Conservation (phyloP, 1,140 invertebrate species). For the Hesperophylax magnus region DNA sequence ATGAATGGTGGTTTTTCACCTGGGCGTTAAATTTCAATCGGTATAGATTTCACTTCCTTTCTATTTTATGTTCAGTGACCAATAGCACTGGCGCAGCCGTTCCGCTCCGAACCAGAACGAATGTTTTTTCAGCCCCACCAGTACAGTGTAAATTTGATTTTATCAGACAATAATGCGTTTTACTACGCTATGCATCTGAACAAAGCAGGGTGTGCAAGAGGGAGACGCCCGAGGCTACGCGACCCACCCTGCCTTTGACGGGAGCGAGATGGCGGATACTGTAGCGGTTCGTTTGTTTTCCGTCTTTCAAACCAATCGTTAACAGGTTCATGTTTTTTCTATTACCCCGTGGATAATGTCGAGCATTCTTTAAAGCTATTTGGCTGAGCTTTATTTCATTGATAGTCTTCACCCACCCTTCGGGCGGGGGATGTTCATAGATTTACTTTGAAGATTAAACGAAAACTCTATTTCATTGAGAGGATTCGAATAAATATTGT, state of each 20-base stretch:
- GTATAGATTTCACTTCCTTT: no score
- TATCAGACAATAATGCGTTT: constrained; percentile 54
- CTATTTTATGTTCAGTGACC: not conserved
- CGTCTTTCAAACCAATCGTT: constrained; percentile 46
- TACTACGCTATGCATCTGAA: constrained; percentile 37
- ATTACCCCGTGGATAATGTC: constrained; percentile 56
- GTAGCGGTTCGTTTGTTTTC: constrained; percentile 39
- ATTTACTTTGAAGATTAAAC: constrained; percentile 47
- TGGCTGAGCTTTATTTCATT: constrained; percentile 55
- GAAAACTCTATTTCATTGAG: constrained; percentile 21
- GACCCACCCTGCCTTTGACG: not conserved
- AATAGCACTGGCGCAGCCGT: not conserved
- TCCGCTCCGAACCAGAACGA: constrained; percentile 29
- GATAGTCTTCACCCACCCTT: constrained; percentile 43
- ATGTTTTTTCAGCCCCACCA: constrained; percentile 43
- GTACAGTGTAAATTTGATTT: constrained; percentile 54
- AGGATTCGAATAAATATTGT: constrained; percentile 29
- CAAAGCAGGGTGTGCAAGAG: constrained; percentile 38
- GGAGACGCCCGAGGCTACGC: not conserved
- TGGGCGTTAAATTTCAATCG: no score
- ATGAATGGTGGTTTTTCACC: no score
- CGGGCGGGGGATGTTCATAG: constrained; percentile 26
- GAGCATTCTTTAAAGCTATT: constrained; percentile 53
- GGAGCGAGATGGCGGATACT: not conserved
- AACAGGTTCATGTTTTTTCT: constrained; percentile 58